Base-by-base conservation (phyloP, 1,140 invertebrate genomes). In the Carcinoscorpius rotundicauda region DNA sequence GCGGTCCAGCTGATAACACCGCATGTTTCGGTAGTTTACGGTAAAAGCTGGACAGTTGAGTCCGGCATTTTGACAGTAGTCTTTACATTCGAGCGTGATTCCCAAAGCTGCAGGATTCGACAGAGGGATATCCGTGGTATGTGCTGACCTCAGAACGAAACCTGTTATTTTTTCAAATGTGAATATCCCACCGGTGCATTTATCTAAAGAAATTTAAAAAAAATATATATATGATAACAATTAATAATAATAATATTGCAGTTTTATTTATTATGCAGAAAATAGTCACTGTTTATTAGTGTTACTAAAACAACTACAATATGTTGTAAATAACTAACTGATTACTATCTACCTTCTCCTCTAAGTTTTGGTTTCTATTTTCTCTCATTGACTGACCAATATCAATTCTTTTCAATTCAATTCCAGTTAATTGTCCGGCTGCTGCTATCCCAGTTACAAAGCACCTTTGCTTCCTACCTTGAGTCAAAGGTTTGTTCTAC, bases 101-200 rank as follows among this genome's bases (percentile, higher is more conserved):
- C 78, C 79, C 4, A 76, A 70, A 10, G 73, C 68, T 51, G 73
- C 72, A 8, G 64, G 51, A 6, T 64, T 68, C 49, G 3, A 59
- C n/a, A 78, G 70, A 9, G 69, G 70, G 52, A 80, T 73, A 3
- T 76, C 72, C 4, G 77, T 76, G 55, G 77, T 72, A 55, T 75
- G 73, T 3, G 79, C 78, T 5, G 75, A 77, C 29, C 79, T 67
- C 5, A 81, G 67, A n/a, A 78, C 77, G 68, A 77, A 74, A 6
- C 78, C 78, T 3, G 78, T 80, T 5, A 80, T 76, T 66, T 80
- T 81, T 64, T 81, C 79, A 68, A 78, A 81, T 3, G 79, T 80
- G 67, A 80, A 78, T 10, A 78, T 73, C 5, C 79, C 79, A 52
- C 77, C 76, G 58, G 78, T 77, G 62, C 77, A 78, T 65, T 77